Evolutionary conservation across 2,797 vertebrate species (phyloP).

Genomic region (Pogoniulus pusillus): DNA sequence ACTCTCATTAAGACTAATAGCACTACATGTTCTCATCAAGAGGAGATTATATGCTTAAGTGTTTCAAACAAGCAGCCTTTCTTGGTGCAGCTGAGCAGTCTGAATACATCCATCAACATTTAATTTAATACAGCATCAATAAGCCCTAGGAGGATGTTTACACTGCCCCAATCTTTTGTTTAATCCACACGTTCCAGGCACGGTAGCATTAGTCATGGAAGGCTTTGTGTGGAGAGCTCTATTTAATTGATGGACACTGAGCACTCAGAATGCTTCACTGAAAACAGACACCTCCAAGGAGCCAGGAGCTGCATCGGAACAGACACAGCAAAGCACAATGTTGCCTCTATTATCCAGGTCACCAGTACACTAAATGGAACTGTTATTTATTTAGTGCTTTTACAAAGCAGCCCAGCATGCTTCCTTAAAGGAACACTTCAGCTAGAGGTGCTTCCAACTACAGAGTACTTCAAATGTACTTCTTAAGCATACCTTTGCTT

Average conservation of each 20-base stretch:
- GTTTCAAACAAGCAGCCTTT: slow-evolving; percentile 67
- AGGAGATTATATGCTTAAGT: slow-evolving; percentile 60
- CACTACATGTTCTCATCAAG: slow-evolving; percentile 51
- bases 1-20: slow-evolving; percentile 59
- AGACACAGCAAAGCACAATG: slow-evolving; percentile 31
- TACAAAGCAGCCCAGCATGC: slow-evolving; percentile 20
- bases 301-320: slow-evolving; percentile 50
- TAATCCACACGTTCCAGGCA: slow-evolving; percentile 61
- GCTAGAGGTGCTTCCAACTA: neutral
- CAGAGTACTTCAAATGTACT: neutral
- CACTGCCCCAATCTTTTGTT: slow-evolving; percentile 63
- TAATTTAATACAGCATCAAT: slow-evolving; percentile 66
- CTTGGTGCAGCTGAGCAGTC: slow-evolving; percentile 56
- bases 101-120: slow-evolving; percentile 65
- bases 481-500: neutral
- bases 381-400: slow-evolving; percentile 50
- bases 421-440: slow-evolving; percentile 33
- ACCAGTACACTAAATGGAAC: slow-evolving; percentile 42
- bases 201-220: slow-evolving; percentile 48
- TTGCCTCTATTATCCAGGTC: slow-evolving; percentile 53
- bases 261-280: slow-evolving; percentile 41
- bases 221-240: slow-evolving; percentile 56
- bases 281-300: slow-evolving; percentile 59
- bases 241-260: slow-evolving; percentile 57
- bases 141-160: slow-evolving; percentile 67